Evolutionary conservation across 2,888 invertebrate species (phyloP).

Genomic region (Polydrusus pterygomalis): DNA sequence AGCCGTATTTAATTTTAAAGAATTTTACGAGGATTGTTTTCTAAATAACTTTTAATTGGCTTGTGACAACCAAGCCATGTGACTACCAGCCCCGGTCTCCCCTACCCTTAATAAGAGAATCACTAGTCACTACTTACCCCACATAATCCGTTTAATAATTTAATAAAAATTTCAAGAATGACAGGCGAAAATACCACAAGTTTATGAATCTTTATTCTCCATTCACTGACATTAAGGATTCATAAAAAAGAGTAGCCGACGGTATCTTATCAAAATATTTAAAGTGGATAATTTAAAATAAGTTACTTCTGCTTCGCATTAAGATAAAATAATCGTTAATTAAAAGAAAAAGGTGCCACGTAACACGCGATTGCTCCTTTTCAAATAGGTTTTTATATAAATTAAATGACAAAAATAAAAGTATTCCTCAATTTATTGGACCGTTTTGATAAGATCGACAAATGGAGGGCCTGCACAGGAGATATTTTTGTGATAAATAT

Average conservation of each 20-base stretch:
- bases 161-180: too few species aligned
- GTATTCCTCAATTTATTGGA: constrained; percentile 31
- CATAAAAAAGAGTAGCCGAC: constrained; percentile 29
- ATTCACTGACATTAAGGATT: not conserved
- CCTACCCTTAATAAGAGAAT: too few species aligned
- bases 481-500: constrained; percentile 35
- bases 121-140: too few species aligned
- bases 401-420: constrained; percentile 26
- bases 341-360: constrained; percentile 36
- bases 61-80: too few species aligned
- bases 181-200: too few species aligned
- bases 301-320: constrained; percentile 29
- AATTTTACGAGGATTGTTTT: too few species aligned
- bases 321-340: constrained; percentile 39
- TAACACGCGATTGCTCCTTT: constrained; percentile 42
- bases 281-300: constrained; percentile 31
- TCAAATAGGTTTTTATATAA: constrained; percentile 31
- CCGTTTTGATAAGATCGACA: constrained; percentile 37
- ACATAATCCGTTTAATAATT: too few species aligned
- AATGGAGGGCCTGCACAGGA: constrained; percentile 18
- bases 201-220: not conserved
- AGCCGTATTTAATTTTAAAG: too few species aligned
- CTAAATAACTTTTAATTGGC: too few species aligned
- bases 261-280: constrained; percentile 43
- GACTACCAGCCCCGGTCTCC: too few species aligned